Evolutionary conservation across 2,888 invertebrate species (phyloP).

Genomic region (Cryptocheilus praepositus): DNA sequence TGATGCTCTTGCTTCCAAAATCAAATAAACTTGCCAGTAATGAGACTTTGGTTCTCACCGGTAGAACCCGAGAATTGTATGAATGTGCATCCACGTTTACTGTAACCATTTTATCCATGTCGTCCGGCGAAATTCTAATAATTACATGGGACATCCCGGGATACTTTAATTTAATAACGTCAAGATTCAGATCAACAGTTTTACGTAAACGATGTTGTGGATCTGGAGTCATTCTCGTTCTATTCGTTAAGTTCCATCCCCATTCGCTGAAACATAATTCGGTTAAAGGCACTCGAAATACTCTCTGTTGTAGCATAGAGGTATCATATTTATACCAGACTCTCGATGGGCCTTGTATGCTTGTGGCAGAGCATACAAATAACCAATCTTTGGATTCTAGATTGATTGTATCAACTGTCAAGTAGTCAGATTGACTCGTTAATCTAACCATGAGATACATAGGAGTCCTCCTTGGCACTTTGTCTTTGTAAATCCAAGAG

Average conservation of each 20-base stretch:
- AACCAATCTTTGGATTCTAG: conserved; percentile 85
- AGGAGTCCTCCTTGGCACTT: conserved; percentile 77
- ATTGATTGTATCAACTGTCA: conserved; percentile 83
- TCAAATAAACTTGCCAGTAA: conserved; percentile 38
- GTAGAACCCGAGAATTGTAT: conserved; percentile 37
- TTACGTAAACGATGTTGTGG: conserved; percentile 74
- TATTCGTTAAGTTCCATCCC: conserved; percentile 79
- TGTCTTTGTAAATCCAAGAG: conserved; percentile 75
- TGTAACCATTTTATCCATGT: conserved; percentile 76
- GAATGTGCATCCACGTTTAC: conserved; percentile 54
- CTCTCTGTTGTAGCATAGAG: background rate
- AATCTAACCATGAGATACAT: conserved; percentile 81
- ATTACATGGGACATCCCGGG: conserved; percentile 80
- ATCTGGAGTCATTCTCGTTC: conserved; percentile 78
- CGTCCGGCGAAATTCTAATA: conserved; percentile 80
- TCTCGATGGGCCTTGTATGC: conserved; percentile 76
- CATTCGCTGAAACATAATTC: conserved; percentile 75
- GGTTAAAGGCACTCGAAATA: background rate
- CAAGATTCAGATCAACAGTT: conserved; percentile 78
- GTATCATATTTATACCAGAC: conserved; percentile 77
- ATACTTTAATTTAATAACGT: conserved; percentile 78
- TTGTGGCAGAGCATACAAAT: conserved; percentile 83
- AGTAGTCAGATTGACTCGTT: conserved; percentile 76
- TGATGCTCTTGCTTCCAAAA: conserved; percentile 30
- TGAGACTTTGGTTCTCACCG: conserved; percentile 26